Conservation (phyloP, 30 jellyfish, hydroid and myxozoan genomes). For the Pelagia noctiluca region DNA sequence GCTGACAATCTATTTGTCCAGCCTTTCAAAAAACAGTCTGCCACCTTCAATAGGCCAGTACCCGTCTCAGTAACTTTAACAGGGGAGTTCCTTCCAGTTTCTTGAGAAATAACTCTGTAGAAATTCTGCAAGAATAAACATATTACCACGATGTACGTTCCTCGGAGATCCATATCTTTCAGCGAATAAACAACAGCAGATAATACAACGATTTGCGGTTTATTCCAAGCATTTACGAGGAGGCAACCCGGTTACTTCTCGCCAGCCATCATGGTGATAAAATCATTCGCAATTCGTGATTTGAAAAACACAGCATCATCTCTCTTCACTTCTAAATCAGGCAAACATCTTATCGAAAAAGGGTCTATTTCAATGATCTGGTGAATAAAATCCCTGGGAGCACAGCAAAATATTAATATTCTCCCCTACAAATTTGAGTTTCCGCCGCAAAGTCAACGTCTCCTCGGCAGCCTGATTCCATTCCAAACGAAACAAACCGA, state of each 20-base stretch:
- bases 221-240: no score
- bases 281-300: conserved; percentile 44
- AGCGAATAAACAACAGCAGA: background rate
- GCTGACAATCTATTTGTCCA: conserved; percentile 44
- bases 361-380: no score
- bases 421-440: background rate
- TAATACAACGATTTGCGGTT: background rate
- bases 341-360: background rate
- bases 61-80: background rate
- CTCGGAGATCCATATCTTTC: background rate
- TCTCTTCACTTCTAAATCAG: background rate
- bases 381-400: no score
- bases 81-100: background rate
- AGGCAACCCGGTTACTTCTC: background rate
- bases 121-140: background rate
- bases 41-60: conserved; percentile 29
- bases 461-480: background rate
- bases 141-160: background rate
- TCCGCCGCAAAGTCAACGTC: background rate
- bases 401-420: no score
- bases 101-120: background rate
- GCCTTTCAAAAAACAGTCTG: conserved; percentile 31
- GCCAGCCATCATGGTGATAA: conserved; percentile 43
- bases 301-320: background rate
- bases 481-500: conserved; percentile 38